Evolutionary conservation across 2,797 vertebrate species (phyloP).

Genomic region (Coccyzus lansbergi): DNA sequence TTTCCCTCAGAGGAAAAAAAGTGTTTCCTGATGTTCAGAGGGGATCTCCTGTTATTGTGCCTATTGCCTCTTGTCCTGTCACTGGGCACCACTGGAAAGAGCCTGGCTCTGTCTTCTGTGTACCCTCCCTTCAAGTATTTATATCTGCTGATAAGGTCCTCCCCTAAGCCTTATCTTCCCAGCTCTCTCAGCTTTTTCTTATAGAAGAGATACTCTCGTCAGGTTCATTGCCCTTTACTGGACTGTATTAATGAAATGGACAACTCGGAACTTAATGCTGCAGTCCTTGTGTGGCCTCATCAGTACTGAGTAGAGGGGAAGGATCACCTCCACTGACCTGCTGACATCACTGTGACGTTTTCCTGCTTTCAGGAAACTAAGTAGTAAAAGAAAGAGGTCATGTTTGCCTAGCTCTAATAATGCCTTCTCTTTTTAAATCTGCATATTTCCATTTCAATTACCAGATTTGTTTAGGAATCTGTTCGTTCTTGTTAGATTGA

Average conservation of each 20-base stretch:
- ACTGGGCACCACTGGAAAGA: background rate
- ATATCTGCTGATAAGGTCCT: background rate
- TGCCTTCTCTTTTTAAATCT: background rate
- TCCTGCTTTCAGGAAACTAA: background rate
- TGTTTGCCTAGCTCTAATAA: background rate
- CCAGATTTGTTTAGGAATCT: background rate
- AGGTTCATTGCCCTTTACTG: background rate
- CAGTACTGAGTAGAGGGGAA: background rate
- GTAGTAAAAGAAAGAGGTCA: background rate
- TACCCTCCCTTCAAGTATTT: background rate
- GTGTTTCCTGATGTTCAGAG: no score
- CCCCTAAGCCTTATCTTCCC: background rate
- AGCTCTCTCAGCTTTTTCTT: background rate
- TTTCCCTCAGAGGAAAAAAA: no score
- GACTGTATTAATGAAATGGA: background rate
- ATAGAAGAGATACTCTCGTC: background rate
- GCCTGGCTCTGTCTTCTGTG: background rate
- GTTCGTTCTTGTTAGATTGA: background rate
- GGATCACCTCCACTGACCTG: background rate
- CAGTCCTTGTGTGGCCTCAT: background rate
- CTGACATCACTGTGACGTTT: background rate
- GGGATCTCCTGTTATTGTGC: background rate
- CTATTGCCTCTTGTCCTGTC: background rate
- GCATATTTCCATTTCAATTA: background rate
- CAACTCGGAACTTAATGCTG: background rate